Evolutionary conservation across 35 echinoderm and acorn worm genomes (phyloP).

Genomic region (Ophioderma brevispina): DNA sequence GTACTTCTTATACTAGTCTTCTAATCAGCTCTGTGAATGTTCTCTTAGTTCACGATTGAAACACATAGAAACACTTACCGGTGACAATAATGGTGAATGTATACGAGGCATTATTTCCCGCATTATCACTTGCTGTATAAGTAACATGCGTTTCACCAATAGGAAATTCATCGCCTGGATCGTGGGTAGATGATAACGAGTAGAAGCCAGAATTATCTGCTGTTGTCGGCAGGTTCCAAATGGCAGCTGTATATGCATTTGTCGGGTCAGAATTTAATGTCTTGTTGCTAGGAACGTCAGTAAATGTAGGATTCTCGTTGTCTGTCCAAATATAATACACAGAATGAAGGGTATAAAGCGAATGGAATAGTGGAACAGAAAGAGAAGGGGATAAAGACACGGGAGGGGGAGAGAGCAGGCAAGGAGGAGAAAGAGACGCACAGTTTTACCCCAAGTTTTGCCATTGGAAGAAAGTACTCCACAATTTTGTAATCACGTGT

Average conservation of each 20-base stretch:
- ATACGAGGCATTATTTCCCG: neutral
- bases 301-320: neutral
- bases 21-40: no score
- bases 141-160: constrained; percentile 39
- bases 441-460: no score
- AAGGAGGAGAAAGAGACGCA: no score
- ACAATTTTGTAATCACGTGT: no score
- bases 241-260: neutral
- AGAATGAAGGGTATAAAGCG: no score
- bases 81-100: neutral
- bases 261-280: neutral
- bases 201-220: constrained; percentile 44
- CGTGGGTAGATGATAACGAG: constrained; percentile 23
- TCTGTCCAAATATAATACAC: no score
- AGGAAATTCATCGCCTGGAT: constrained; percentile 27
- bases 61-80: neutral
- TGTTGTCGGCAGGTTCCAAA: constrained; percentile 59
- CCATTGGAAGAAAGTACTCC: no score
- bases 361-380: no score
- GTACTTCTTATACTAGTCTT: no score
- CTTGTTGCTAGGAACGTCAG: neutral
- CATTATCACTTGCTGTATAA: constrained; percentile 57
- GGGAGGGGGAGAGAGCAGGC: no score
- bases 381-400: no score
- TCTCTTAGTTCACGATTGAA: neutral